Evolutionary conservation across 2,113 vertebrate species (phyloP).

Genomic region (Colaptes auratus): DNA sequence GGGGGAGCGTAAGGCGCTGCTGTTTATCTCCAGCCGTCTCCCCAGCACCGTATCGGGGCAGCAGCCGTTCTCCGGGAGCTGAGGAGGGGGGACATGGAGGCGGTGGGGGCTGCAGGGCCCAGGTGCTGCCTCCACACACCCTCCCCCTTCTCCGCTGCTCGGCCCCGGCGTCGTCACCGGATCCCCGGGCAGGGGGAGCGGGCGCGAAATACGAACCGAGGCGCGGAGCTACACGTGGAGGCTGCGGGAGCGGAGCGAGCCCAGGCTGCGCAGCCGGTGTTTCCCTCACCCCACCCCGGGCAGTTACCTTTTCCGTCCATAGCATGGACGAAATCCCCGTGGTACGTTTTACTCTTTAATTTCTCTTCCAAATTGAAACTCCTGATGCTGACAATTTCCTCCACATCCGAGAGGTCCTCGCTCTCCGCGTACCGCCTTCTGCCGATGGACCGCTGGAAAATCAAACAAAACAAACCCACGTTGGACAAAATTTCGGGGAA

Average conservation of each 20-base stretch:
- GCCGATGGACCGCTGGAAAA: constrained; percentile 87
- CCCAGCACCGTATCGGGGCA: background rate
- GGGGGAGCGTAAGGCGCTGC: background rate
- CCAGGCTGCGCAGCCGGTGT: background rate
- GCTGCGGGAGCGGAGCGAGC: background rate
- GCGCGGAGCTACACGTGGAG: constrained; percentile 73
- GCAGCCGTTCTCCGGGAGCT: background rate
- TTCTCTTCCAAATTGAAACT: constrained; percentile 96
- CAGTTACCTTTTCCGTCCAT: constrained; percentile 93
- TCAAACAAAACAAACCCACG: constrained; percentile 27
- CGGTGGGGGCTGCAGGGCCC: constrained; percentile 21
- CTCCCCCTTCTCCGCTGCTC: background rate
- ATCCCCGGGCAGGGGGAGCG: constrained; percentile 72
- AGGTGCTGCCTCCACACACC: background rate
- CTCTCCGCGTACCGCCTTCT: constrained; percentile 93
- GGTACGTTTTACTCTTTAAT: constrained; percentile 85
- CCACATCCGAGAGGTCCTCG: constrained; percentile 93
- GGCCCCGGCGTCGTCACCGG: constrained; percentile 72
- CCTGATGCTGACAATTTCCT: constrained; percentile 91
- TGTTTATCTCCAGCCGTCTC: background rate
- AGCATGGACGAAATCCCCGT: constrained; percentile 83
- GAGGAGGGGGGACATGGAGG: background rate
- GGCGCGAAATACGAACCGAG: constrained; percentile 81
- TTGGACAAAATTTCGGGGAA: background rate
- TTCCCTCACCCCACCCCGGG: background rate